Base-by-base conservation (phyloP, 2,797 vertebrate genomes). In the Fratercula arctica region DNA sequence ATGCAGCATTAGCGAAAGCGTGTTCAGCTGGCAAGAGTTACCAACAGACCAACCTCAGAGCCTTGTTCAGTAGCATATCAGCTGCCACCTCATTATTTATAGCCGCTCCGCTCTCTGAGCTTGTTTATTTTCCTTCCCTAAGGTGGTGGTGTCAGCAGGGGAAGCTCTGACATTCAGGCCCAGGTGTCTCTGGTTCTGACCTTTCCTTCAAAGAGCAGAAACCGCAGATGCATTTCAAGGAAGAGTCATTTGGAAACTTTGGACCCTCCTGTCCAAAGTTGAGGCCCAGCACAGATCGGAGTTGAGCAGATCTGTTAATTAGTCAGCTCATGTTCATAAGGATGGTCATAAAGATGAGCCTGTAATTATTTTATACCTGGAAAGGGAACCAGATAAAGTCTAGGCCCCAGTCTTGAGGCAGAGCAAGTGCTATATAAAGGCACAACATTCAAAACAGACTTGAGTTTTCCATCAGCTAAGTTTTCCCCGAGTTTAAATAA, bases 71-170 rank as follows among this genome's bases (percentile, higher is more conserved):
- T 74, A 92, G 50, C 3, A 0, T 74, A 74, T 89, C 93, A 93
- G 79, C 69, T 96, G 79, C 82, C 69, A 81, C 37, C 45, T 93
- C 82, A 74, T 87, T 97, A 97, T 97, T 96, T 97, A 96, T 97
- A 96, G 95, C 54, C 3, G 0, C 19, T 16, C 76, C 16, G 26
- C 81, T 75, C 94, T 93, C 87, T 41, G 11, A 70, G 54, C 78
- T 85, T 93, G 92, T 78, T 96, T 96, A 90, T 89, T 93, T 94
- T 84, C 82, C 61, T 80, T 95, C 85, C 76, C 68, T 39, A 91
- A 92, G 89, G 96, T 95, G 79, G 69, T 51, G 53, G 75, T 82
- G 78, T 93, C n/a, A 28, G 75, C 69, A 96, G 59, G 68, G 46
- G 29, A 76, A 86, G 80, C 63, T 83, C 84, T 96, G 95, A 96